Evolutionary conservation across 2,113 vertebrate genomes (phyloP).

Genomic region (Terrapene triunguis): DNA sequence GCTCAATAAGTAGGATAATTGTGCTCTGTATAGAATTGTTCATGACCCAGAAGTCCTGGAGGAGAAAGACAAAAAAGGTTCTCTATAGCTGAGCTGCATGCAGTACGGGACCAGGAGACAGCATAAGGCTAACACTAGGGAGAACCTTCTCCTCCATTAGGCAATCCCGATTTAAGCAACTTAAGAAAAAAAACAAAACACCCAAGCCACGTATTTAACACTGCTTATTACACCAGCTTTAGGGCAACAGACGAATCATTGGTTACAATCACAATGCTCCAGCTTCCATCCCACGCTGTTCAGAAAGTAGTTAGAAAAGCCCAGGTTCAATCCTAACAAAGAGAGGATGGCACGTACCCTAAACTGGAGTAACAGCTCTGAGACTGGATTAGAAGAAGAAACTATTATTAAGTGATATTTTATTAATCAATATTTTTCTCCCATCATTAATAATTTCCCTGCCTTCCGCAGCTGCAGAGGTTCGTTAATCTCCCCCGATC

Average conservation of each 20-base stretch:
- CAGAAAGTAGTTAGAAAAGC: not conserved
- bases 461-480: not conserved
- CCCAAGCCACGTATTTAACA: not conserved
- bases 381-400: not conserved
- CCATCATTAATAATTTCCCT: not conserved
- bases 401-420: not conserved
- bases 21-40: constrained; percentile 99
- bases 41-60: constrained; percentile 97
- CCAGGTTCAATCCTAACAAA: not conserved
- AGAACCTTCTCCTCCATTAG: not conserved
- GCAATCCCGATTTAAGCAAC: not conserved
- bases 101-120: not conserved
- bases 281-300: not conserved
- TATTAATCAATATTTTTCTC: not conserved
- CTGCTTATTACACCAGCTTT: not conserved
- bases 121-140: not conserved
- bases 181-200: not conserved
- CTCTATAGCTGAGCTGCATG: not conserved
- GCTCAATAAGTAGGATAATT: constrained; percentile 97
- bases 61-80: not conserved
- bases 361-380: not conserved
- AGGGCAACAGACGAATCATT: not conserved
- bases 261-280: not conserved
- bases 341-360: not conserved
- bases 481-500: not conserved